A percentile compares a stretch with the other conserved stretches of the same genome.
Conservation (phyloP, 2,888 invertebrate species). For the Oligia latruncula region DNA sequence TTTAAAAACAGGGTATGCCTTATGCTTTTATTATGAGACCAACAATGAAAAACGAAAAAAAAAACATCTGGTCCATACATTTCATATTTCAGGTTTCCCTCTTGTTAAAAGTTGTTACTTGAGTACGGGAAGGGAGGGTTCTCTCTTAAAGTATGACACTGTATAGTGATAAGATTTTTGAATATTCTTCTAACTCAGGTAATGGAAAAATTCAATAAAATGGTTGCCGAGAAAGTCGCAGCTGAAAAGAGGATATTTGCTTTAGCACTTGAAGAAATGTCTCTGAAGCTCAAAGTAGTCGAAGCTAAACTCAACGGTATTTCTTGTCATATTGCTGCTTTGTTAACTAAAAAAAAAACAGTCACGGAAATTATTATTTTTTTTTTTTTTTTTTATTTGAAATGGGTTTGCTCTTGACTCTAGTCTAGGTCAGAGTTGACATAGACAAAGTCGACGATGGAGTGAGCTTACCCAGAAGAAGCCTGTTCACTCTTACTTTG, state of each 20-base stretch:
- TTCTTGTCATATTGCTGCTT: neutral
- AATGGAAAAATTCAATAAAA: conserved; percentile 71
- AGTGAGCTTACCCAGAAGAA: too few species aligned
- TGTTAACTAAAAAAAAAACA: neutral
- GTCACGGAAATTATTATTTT: neutral
- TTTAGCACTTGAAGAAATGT: conserved; percentile 73
- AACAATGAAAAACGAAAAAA: neutral
- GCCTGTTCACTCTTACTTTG: too few species aligned
- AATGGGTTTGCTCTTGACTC: too few species aligned
- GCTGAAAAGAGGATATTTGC: conserved; percentile 73
- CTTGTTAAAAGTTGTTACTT: neutral
- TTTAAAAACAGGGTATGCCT: too few species aligned
- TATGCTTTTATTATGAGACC: neutral
- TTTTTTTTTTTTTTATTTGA: too few species aligned
- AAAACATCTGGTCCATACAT: neutral
- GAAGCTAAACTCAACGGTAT: conserved; percentile 80
- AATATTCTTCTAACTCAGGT: conserved; percentile 65
- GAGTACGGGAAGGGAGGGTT: neutral
- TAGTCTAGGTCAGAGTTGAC: too few species aligned
- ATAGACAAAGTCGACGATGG: too few species aligned
- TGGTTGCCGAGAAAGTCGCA: conserved; percentile 75
- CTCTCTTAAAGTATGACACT: neutral
- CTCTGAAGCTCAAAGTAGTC: conserved; percentile 71
- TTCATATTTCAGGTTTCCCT: neutral
- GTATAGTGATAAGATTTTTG: neutral